Evolutionary conservation across 2,888 invertebrate genomes (phyloP), one percentile per base, ranked within the genome.

Genomic region (Latrodectus hesperus): DNA sequence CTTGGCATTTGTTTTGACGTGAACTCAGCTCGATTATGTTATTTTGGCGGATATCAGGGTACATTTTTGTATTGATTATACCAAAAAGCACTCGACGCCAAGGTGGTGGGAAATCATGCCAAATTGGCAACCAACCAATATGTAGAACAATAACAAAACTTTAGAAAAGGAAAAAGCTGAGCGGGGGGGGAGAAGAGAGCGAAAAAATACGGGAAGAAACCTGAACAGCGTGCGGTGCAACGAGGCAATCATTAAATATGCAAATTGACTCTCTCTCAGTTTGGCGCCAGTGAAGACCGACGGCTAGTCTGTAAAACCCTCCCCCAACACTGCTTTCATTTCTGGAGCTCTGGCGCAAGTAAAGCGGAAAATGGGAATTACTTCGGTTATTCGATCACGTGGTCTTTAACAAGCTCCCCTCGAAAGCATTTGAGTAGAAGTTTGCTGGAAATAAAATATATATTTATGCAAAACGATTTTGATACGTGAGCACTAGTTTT

Each of bases 121-220:
- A 83, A 83, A 52, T 83, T 83, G 83, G 83, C 83, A 83, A 76
- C 83, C 83, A 71, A 83, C 83, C 83, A 83, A 76, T 83, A 12
- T 65, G 72, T 64, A 52, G 70, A 76, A 71, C 38, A 82, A 74
- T 74, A 83, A 76, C 68, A 83, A 82, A 82, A 70, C 68, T 70
- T 71, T 17, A 52, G 70, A 81, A 81, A 73, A 16, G 65, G 52
- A 71, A 38, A 38, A 72, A n/a, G 51, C 49, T 73, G 26, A 64
- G 71, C 53, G 60, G 51, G 55, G 51, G 26, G 38, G 53, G 55
- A 60, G 51, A 16, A 75, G 49, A 67, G 38, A 38, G 38, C 38
- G 38, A 74, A 76, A 83, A 76, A 74, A 71, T 70, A 12, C 55
- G 68, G 70, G 76, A 53, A 68, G 82, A 82, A 75, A 82, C 74